Evolutionary conservation across 1,140 invertebrate species (phyloP).

Genomic region (Anthonomus grandis): DNA sequence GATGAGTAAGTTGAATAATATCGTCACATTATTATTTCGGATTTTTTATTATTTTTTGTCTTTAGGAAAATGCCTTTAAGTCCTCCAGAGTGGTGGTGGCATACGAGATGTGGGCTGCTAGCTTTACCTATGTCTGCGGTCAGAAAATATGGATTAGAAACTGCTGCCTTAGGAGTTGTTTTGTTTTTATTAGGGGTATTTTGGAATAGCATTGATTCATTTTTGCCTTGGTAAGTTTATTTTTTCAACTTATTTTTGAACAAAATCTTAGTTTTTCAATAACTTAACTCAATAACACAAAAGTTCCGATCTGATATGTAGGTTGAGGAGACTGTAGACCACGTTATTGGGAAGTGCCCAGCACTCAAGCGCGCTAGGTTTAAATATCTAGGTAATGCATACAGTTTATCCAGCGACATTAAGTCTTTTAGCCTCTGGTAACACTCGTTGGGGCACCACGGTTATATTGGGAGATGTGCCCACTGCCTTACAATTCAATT

Average conservation of each 20-base stretch:
- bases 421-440: neutral
- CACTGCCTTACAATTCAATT: too few relatives aligned
- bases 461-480: too few relatives aligned
- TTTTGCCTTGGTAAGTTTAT: constrained; percentile 60
- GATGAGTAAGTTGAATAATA: constrained; percentile 51
- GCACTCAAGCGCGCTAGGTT: too few relatives aligned
- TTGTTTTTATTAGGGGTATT: constrained; percentile 68
- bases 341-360: too few relatives aligned
- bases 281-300: too few relatives aligned
- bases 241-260: too few relatives aligned
- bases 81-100: constrained; percentile 80
- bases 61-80: constrained; percentile 66
- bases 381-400: too few relatives aligned
- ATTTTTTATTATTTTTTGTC: constrained; percentile 1
- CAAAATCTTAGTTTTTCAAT: too few relatives aligned
- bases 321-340: too few relatives aligned
- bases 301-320: neutral
- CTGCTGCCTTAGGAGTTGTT: constrained; percentile 63
- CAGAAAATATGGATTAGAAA: constrained; percentile 68
- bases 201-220: constrained; percentile 76
- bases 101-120: constrained; percentile 70
- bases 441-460: neutral
- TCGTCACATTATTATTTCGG: neutral
- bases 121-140: constrained; percentile 70
- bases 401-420: too few relatives aligned